Base-by-base conservation (phyloP, 2,113 vertebrate species). In the Microtus ochrogaster region DNA sequence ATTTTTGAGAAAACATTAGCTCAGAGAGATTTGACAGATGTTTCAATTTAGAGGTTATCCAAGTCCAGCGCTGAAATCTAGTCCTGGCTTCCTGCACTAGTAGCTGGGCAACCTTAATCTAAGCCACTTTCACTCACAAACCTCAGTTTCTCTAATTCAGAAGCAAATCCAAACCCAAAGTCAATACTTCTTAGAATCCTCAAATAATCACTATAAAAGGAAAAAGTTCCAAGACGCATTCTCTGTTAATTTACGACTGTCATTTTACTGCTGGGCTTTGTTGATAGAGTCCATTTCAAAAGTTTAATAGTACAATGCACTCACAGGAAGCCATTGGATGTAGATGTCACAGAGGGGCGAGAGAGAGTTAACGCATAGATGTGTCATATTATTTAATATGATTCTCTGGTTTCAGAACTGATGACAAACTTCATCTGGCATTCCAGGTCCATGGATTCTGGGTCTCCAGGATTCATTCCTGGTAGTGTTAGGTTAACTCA, bases 401-500 rank as follows among this genome's bases (percentile, higher is more conserved):
- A 96, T 90, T 94, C 9, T 83, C 81, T 79, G 61, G 66, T 92
- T 96, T 96, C 85, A 83, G 93, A 94, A 96, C 0, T 47, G 61
- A 96, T 94, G 95, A 91, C 90, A 96, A 86, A 97, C 28, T 86
- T 92, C 86, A 83, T 82, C 68, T 94, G 94, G 96, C 94, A 89
- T 89, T 89, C 73, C 91, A 92, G 63, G 65, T 76, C 95, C 96
- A 91, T 70, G 74, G 89, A 79, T 94, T 95, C 87, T 96, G 86
- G 92, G 94, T 91, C 86, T 93, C 68, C 95, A 90, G 89, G 70
- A 90, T 76, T 87, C 95, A 91, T 91, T 96, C 90, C 91, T 97
- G 89, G 92, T 92, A 94, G 97, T 4, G 91, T 68, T 94, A 96
- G 94, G 96, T 96, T 96, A 97, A 97, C 86, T 97, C 95, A 77